Evolutionary conservation across 2,888 invertebrate genomes (phyloP), one percentile per base, ranked within the genome.

Genomic region (Parelbella ahira): DNA sequence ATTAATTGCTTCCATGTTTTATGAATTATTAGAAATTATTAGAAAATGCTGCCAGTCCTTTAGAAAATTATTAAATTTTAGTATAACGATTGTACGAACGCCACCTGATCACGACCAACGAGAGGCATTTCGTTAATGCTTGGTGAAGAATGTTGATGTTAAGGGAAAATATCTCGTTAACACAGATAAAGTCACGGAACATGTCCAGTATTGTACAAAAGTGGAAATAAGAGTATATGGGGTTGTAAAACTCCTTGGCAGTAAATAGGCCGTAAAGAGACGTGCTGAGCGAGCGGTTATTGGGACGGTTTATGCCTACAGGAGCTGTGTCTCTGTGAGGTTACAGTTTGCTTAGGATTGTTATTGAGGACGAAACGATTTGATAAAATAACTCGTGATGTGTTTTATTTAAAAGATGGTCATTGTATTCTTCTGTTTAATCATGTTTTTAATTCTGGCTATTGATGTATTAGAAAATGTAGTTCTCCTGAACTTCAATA

Each of bases 261-360:
- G 75, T 71, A 72, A 80, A 80, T 78, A 81, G 76, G 72, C 72
- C 59, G 77, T 81, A 79, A 81, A 83, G 65, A 63, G 64, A 52
- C 28, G 27, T 28, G 53, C 32, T 20, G 25, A 6, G 18, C 10
- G 18, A 20, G 38, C 41, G 43, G 10, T 37, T 2, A 38, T 38
- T 10, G 8, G 4, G 7, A 15, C 37, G 27, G 8, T 50, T 38
- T 29, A 33, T 38, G 24, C 39, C 27, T 34, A 32, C 20, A 28
- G 21, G 34, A 34, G 10, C 5, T 6, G 13, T 45, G 39, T 8
- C 49, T 53, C 53, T 34, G 32, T 36, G 54, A 53, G 47, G 44
- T 19, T 8, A 20, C 20, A 2, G 18, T 5, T 9, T 1, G 3
- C n/a, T n/a, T 3, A 11, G 15, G 4, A 28, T 28, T 20, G 13